Evolutionary conservation across 2,113 vertebrate genomes (phyloP), one percentile per base, ranked within the genome.

Genomic region (Platysteira castanea): DNA sequence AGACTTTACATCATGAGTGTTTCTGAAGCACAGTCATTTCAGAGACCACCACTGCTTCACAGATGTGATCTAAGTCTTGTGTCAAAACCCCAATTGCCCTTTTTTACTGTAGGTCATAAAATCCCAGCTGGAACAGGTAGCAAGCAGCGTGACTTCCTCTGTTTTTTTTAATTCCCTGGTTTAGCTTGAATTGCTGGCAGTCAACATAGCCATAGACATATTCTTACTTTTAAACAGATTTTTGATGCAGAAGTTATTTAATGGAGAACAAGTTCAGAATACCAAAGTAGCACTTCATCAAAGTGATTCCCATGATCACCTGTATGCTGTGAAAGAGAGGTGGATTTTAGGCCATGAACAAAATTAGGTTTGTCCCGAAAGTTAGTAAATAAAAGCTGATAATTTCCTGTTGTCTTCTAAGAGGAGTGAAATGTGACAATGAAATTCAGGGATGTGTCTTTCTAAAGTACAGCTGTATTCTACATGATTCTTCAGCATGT

Each of bases 101-200:
- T 80, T 84, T 47, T 90, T 88, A 68, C 50, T 64, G 11, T 65
- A 52, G 52, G 37, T 86, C 37, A 78, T 84, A 90, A 93, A 90
- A 88, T 78, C 71, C 31, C 79, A 94, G 26, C 64, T 90, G 85
- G 69, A 93, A n/a, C 91, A 93, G 91, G 87, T 93, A 87, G 63
- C 70, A 92, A 84, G 68, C 59, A 78, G 39, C 59, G 49, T 57
- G 74, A 77, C 63, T 80, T 63, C 46, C 61, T 71, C 71, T 26
- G 31, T 77, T 39, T 2, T 2, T 88, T 86, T 80, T 42, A 95
- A 78, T 67, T 86, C 56, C 23, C 56, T 87, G 18, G 15, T 93
- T 86, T 90, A 84, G 20, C 54, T 90, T 91, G 69, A 87, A 46
- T 89, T 92, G 30, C 82, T 90, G 42, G 20, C 64, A 87, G 56